Base-by-base conservation (phyloP, 2,797 vertebrate genomes). In the Neostethus bicornis region DNA sequence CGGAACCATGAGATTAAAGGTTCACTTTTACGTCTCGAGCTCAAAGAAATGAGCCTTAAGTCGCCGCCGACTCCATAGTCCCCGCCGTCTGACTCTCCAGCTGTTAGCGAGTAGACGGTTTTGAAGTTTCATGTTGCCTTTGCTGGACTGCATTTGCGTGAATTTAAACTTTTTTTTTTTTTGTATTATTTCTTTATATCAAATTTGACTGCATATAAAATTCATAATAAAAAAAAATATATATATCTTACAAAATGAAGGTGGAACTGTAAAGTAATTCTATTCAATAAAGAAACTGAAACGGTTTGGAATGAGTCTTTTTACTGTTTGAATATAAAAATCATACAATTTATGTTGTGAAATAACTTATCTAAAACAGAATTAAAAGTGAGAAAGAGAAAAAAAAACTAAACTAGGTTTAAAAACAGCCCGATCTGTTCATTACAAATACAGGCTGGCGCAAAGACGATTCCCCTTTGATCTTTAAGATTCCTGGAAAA, bases 381-480 rank as follows among this genome's bases (percentile, higher is more conserved):
- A 41, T 29, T 45, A 25, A 31, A 46, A 56, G 35, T 2, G 9
- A 28, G n/a, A 23, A 2, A 14, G 0, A 0, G 5, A 34, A 31
- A 5, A 9, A 14, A 6, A 13, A 34, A 34, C 16, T 35, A 35
- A 35, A 7, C 16, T 13, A n/a, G 14, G 32, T 32, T 32, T 31
- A 13, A 32, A 14, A 14, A 32, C 14, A 32, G 5, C 4, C 4
- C 5, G n/a, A n/a, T 32, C 5, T 13, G 31, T 14, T 20, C 25
- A 23, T 85, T 89, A 99, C 56, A 99, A 90, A 81, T 99, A 99
- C 45, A 99, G 95, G 83, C 97, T 99, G 78, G 97, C 97, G 97
- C 97, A 84, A 99, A 99, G 12, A 99, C 96, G 9, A 99, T 99
- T 99, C 97, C 64, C 97, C 95, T 88, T 98, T 99, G 87, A 99